Conservation (phyloP, 2,888 invertebrate species). For the Cephus spinipes region DNA sequence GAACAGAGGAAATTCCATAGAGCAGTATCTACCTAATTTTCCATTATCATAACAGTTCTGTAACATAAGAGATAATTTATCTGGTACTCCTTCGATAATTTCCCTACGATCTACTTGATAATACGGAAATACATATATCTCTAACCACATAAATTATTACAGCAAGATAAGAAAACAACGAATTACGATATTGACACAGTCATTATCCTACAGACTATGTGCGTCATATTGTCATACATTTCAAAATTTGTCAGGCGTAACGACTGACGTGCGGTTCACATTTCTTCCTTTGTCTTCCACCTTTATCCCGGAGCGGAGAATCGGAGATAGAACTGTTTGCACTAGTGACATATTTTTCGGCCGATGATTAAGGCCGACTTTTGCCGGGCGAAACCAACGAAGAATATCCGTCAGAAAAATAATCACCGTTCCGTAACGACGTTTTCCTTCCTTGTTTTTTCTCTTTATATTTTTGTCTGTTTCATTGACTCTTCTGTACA, state of each 20-base stretch:
- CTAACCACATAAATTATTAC: background rate
- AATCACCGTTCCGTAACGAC: background rate
- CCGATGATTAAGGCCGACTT: background rate
- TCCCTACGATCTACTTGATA: background rate
- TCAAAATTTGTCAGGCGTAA: background rate
- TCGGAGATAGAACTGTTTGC: background rate
- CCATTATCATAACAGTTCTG: background rate
- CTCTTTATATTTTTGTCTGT: conserved; percentile 6
- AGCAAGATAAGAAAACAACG: background rate
- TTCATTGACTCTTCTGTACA: background rate
- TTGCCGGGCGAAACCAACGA: background rate
- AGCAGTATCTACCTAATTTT: background rate
- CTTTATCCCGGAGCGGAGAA: background rate
- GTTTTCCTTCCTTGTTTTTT: conserved; percentile 7
- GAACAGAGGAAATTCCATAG: background rate
- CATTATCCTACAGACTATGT: background rate
- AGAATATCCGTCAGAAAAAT: background rate
- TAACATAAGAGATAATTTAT: background rate
- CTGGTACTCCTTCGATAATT: background rate
- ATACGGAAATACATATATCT: background rate
- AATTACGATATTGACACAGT: background rate
- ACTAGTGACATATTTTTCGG: background rate
- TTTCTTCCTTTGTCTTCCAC: background rate
- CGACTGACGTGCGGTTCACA: background rate
- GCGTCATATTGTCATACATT: background rate